These are phyloP conservation scores for Cremastinae sp. DNA, from an alignment of 2,888 invertebrate species.

Conservation along the genomic window DNA sequence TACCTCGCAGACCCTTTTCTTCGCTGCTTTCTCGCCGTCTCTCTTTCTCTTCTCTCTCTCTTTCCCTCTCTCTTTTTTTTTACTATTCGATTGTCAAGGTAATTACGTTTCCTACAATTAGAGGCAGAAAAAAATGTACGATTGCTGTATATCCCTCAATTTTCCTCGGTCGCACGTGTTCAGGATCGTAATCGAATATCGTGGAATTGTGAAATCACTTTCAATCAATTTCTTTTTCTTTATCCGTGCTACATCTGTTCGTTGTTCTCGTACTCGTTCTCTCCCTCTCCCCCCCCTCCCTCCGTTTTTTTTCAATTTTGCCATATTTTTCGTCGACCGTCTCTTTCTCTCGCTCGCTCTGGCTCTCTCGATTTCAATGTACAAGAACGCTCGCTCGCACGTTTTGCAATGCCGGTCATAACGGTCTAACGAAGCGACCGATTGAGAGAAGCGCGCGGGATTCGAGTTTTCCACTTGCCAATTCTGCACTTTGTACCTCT, in stretches of 20 bases:
- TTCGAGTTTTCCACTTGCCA: slow-evolving; percentile 34
- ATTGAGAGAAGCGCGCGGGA: slow-evolving; percentile 29
- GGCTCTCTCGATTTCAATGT: slow-evolving; percentile 5
- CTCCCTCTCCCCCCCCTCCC: neutral
- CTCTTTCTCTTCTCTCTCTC: too few species aligned
- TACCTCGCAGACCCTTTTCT: neutral
- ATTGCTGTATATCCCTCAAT: slow-evolving; percentile 37
- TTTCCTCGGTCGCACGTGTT: slow-evolving; percentile 38
- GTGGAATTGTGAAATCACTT: slow-evolving; percentile 49
- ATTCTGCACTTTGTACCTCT: neutral
- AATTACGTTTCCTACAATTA: slow-evolving; percentile 32
- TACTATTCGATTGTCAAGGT: slow-evolving; percentile 2
- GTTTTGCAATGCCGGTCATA: slow-evolving; percentile 50
- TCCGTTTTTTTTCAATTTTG: slow-evolving; percentile 14
- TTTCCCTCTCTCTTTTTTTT: neutral
- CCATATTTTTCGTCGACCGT: neutral
- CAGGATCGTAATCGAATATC: slow-evolving; percentile 49
- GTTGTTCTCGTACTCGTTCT: slow-evolving; percentile 9
- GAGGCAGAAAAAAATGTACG: slow-evolving; percentile 9
- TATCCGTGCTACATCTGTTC: neutral
- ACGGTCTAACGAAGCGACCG: slow-evolving; percentile 56
- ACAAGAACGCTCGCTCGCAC: slow-evolving; percentile 26
- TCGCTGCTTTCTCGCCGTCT: too few species aligned
- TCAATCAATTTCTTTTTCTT: slow-evolving; percentile 47
- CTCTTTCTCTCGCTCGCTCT: neutral